These are phyloP conservation scores for Aplochiton taeniatus DNA, from an alignment of 2,797 vertebrate species.

Conservation along the genomic window DNA sequence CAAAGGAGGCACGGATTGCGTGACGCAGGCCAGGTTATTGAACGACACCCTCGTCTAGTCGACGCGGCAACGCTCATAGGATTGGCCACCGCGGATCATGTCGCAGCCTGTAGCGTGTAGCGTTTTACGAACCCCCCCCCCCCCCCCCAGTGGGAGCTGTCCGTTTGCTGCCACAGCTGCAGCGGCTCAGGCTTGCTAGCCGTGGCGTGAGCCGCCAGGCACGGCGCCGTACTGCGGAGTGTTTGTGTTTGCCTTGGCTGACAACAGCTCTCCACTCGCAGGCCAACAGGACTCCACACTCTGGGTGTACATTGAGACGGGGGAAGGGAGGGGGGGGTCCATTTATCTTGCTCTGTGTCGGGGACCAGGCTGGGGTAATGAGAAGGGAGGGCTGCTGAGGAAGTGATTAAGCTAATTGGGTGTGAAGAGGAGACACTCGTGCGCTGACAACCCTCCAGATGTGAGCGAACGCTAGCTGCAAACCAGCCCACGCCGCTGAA, in stretches of 20 bases:
- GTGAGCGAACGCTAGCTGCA: no score
- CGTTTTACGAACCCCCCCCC: no score
- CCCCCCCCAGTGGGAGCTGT: no score
- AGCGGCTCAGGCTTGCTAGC: no score
- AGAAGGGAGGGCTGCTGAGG: conserved; percentile 48
- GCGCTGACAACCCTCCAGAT: neutral
- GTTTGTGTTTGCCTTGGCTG: conserved; percentile 66
- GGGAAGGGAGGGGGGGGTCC: conserved; percentile 37
- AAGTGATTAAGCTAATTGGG: conserved; percentile 55
- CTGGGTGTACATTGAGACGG: conserved; percentile 39
- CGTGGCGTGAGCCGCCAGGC: neutral
- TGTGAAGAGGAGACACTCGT: conserved; percentile 18
- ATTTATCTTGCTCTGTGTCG: conserved; percentile 27
- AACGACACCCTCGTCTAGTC: no score
- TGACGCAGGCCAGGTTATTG: no score
- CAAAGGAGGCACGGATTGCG: no score
- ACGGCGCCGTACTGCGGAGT: conserved; percentile 15
- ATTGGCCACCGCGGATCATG: no score
- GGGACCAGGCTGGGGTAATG: conserved; percentile 50
- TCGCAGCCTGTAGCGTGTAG: no score
- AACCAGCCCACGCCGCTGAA: no score
- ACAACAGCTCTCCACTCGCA: conserved; percentile 50
- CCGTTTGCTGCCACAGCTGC: no score
- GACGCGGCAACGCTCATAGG: no score
- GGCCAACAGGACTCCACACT: conserved; percentile 57